These are phyloP conservation scores for Melanotaenia maccullochi DNA, from an alignment of 2,797 vertebrate species.

Conservation along the genomic window DNA sequence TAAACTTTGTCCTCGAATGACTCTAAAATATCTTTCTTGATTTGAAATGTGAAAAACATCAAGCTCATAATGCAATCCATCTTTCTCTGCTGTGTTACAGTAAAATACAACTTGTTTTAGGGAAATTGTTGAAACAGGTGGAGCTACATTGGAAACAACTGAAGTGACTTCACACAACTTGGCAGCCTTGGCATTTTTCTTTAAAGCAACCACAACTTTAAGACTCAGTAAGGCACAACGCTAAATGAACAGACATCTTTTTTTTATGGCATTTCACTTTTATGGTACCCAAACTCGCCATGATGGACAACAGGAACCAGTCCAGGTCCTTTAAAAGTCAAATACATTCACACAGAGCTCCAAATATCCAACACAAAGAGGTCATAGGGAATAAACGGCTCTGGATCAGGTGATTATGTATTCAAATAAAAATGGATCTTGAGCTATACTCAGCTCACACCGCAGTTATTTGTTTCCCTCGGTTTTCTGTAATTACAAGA, in stretches of 20 bases:
- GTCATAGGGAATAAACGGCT: constrained; percentile 39
- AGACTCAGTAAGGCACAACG: constrained; percentile 31
- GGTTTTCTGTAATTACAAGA: neutral
- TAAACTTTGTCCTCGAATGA: neutral
- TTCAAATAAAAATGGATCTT: constrained; percentile 32
- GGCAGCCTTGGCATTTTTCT: constrained; percentile 43
- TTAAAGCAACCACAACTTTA: constrained; percentile 52
- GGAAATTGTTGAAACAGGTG: constrained; percentile 62
- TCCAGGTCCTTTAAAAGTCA: constrained; percentile 42
- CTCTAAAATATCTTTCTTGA: neutral
- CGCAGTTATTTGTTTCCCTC: constrained; percentile 18
- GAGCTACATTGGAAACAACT: constrained; percentile 61
- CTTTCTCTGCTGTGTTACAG: constrained; percentile 48
- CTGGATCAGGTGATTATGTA: constrained; percentile 30
- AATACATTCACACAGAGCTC: constrained; percentile 28
- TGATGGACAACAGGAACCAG: constrained; percentile 34
- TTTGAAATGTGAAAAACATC: constrained; percentile 39
- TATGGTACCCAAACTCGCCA: constrained; percentile 29
- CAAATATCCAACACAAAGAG: constrained; percentile 41
- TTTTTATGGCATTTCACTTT: constrained; percentile 53
- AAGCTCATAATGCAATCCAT: constrained; percentile 49
- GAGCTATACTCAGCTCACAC: constrained; percentile 1
- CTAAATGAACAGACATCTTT: constrained; percentile 31
- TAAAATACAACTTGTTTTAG: constrained; percentile 59
- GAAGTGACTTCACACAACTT: constrained; percentile 60